Evolutionary conservation across 2,113 vertebrate species (phyloP), one percentile per base, ranked within the genome.

Genomic region (Festucalex cinctus): DNA sequence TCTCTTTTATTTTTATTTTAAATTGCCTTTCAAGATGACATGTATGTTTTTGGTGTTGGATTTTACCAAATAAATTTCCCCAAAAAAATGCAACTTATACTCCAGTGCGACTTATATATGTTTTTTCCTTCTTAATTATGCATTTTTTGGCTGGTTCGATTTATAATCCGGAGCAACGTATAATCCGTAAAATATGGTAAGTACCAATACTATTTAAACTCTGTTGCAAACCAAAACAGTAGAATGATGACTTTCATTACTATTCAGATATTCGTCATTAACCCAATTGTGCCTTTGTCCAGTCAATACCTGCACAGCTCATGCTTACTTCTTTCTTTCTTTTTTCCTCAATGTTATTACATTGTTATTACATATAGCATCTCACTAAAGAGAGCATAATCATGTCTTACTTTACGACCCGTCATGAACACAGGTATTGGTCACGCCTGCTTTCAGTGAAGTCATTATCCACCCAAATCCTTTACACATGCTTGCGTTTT

Each of bases 401-500:
- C 28, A 66, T 73, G 73, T 74, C 69, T 75, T 73, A 81, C 83
- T 83, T 80, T 43, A 73, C 58, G 22, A 61, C 71, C 74, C 54
- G 76, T 66, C 71, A 70, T 79, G 78, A 80, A 82, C 66, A 78
- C 69, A n/a, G 61, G 71, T 48, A 76, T 81, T 83, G 72, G 77
- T 75, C 63, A 77, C 48, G 77, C 66, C 54, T 14, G 54, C 12
- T 72, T 53, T 44, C 39, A 75, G 71, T 60, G 41, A 71, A 80
- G 54, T 60, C 53, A 74, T 67, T 68, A 57, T 76, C 60, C 41
- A 62, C 66, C 19, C 49, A 51, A 68, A 77, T 80, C 80, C 74
- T 74, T 68, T 63, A 82, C 86, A 89, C 57, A 78, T 89, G 86
- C 76, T 63, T 83, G 75, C 78, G 66, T 83, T 89, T 85, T 75